Percentiles rank a stretch among this genome's conserved stretches.
Evolutionary conservation across 2,797 vertebrate species (phyloP).

Genomic region (Hippopotamyrus pictus): DNA sequence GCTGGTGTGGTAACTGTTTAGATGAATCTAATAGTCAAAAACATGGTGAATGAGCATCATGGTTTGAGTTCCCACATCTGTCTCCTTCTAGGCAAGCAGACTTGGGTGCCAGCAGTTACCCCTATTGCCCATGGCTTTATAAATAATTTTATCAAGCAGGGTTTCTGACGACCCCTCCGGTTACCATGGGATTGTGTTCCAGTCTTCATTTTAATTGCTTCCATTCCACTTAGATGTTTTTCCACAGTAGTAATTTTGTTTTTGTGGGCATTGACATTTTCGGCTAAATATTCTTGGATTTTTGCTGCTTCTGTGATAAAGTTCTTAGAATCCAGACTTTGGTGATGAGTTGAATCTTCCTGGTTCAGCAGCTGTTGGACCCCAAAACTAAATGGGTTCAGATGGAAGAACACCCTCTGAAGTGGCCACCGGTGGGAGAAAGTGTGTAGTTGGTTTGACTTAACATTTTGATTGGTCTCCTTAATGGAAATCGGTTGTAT

Average conservation of each 20-base stretch:
- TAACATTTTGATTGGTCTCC: not conserved
- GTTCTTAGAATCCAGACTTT: not conserved
- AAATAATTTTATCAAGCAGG: not conserved
- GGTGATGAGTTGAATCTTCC: not conserved
- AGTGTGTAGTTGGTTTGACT: not conserved
- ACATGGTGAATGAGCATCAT: not conserved
- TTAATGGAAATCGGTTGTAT: not conserved
- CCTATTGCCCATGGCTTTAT: not conserved
- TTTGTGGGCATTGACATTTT: not conserved
- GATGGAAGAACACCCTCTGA: not conserved
- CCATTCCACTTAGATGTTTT: not conserved
- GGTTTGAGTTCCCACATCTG: not conserved
- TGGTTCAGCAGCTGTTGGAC: not conserved
- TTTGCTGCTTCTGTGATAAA: not conserved
- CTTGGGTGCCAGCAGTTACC: not conserved
- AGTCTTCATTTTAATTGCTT: conserved; percentile 21
- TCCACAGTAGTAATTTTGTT: not conserved
- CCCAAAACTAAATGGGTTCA: not conserved
- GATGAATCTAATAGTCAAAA: not conserved
- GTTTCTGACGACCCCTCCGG: not conserved
- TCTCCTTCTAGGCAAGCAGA: not conserved
- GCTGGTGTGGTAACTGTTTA: not conserved
- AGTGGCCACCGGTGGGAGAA: not conserved
- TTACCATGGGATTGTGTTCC: not conserved
- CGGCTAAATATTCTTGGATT: not conserved